Evolutionary conservation across 2,113 vertebrate genomes (phyloP), one percentile per base, ranked within the genome.

Genomic region (Platysteira castanea): DNA sequence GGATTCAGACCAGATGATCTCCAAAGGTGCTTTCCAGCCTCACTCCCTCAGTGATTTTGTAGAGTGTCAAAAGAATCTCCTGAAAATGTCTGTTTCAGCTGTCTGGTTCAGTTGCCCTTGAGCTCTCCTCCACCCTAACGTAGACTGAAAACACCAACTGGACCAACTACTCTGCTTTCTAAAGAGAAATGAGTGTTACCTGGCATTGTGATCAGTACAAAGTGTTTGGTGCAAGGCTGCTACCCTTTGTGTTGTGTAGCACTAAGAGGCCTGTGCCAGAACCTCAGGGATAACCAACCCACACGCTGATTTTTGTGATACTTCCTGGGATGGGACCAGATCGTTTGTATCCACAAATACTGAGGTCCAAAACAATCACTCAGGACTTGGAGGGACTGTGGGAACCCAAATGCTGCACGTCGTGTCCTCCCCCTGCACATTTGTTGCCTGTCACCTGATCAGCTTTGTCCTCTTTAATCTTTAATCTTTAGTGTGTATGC

Each of bases 251-350:
- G 17, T 77, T 46, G 24, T 31, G 37, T 53, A 61, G 37, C 10
- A 7, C 1, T 60, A 3, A 22, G 31, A 69, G 13, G 19, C 37
- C 73, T 81, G 46, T 61, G 59, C 30, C 10, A 9, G 56, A 69
- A 31, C 42, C 46, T 31, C 3, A 3, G 41, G 11, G 22, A 21
- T 65, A 77, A 81, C 7, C 3, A 84, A 61, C 16, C 7, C 0
- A 0, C 4, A 8, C 0, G 0, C 37, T 89, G 73, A 21, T 61
- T 69, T 71, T 46, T 81, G 31, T 70, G 26, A 14, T 77, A 21
- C 8, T 63, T 30, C 35, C 31, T 53, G 22, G 13, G 10, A 4
- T 2, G 5, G n/a, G 10, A 46, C 8, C 27, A 73, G 27, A 28
- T 57, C 0, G 0, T 65, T 82, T 88, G 16, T 53, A n/a, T 71